Conservation (phyloP, 2,113 vertebrate genomes). For the Cettia cetti region DNA sequence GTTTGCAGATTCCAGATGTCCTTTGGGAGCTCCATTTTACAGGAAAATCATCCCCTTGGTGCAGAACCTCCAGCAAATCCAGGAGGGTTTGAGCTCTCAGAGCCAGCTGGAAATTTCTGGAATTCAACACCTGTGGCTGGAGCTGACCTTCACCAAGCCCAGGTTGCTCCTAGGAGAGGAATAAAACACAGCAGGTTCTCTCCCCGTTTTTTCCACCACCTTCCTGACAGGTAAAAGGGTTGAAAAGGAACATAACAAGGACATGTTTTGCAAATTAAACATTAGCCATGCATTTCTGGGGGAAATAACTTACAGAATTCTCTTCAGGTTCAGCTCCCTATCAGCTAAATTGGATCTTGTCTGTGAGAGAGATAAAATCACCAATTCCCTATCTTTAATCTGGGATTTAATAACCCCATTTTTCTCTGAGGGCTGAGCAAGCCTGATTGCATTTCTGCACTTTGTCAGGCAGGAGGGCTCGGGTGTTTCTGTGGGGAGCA, state of each 20-base stretch:
- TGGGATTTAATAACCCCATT: slow-evolving; percentile 42
- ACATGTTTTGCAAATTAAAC: not conserved
- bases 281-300: not conserved
- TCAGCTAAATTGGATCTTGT: slow-evolving; percentile 56
- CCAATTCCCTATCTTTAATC: slow-evolving; percentile 28
- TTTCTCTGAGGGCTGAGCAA: not conserved
- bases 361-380: slow-evolving; percentile 10
- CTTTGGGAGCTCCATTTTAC: not conserved
- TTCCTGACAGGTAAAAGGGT: not conserved
- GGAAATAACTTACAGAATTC: not conserved
- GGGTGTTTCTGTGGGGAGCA: not conserved
- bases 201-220: not conserved
- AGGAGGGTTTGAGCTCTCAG: not conserved
- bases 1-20: not conserved
- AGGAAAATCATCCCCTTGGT: not conserved
- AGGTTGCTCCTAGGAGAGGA: not conserved
- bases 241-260: not conserved
- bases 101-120: not conserved
- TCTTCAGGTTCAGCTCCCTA: slow-evolving; percentile 10
- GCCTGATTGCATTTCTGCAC: not conserved
- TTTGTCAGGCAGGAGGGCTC: not conserved
- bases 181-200: not conserved
- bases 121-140: not conserved
- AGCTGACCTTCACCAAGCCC: not conserved
- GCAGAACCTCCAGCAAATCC: not conserved